Evolutionary conservation across 2,797 vertebrate species (phyloP), one percentile per base, ranked within the genome.

Genomic region (Strix occidentalis): DNA sequence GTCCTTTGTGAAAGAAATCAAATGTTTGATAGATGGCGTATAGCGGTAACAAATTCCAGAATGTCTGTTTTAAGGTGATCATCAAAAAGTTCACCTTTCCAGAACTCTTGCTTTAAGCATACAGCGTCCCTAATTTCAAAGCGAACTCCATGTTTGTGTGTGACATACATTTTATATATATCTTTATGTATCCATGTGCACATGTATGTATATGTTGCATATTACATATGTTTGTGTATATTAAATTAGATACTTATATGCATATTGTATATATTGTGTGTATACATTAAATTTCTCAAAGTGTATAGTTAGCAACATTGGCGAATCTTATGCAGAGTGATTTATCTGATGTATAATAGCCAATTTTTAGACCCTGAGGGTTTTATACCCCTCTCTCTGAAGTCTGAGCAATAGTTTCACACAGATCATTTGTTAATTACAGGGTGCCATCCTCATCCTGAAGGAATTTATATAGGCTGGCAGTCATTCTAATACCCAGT

Each of bases 151-250:
- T 39, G 20, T 69, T 37, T 50, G 19, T 16, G 25, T 35, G 19
- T 53, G 51, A 33, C n/a, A 17, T 64, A 7, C 3, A 9, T 58
- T 74, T 66, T 35, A 8, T 43, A 19, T 60, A 8, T n/a, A 8
- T 39, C 2, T 7, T 8, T 56, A 12, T 28, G 8, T 9, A 8
- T 3, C 31, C 4, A 25, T 8, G 33, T 35, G 7, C 13, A 53
- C 6, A 4, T 28, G 15, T 6, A 33, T 46, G 3, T 0, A 1
- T 48, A 7, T 28, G 9, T 51, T 64, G 14, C 16, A 18, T 28
- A 37, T 7, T 26, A 16, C 4, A 11, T 50, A 6, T 54, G 13
- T 18, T 79, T 84, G 16, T 60, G 9, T 56, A 28, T 43, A 45
- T 50, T 76, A 28, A 78, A 24, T 71, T 51, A n/a, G 11, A 7